Conservation (phyloP, 2,113 vertebrate species). For the Choloepus hoffmanni region DNA sequence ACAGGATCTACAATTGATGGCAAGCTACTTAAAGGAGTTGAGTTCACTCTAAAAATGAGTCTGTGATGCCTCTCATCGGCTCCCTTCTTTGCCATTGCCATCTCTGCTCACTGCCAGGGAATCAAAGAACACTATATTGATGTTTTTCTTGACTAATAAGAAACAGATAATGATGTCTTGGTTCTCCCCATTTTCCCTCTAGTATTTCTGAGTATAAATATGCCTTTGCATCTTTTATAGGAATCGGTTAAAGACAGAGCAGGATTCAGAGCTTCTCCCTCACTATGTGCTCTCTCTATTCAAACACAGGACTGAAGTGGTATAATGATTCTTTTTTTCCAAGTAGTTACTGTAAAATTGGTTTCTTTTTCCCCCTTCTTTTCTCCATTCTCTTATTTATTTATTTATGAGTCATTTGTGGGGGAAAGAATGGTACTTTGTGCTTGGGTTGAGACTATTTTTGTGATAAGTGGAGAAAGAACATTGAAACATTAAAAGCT, state of each 20-base stretch:
- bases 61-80: not conserved
- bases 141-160: conserved; percentile 29
- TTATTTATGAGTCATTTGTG: not conserved
- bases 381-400: not conserved
- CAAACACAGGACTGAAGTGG: not conserved
- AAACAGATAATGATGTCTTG: not conserved
- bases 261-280: not conserved
- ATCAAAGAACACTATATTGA: conserved; percentile 73
- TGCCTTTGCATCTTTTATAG: not conserved
- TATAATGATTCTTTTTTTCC: not conserved
- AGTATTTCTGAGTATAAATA: not conserved
- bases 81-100: not conserved
- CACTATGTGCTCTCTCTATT: not conserved
- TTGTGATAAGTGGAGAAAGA: conserved; percentile 4
- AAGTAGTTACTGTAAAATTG: not conserved
- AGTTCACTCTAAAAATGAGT: conserved; percentile 60
- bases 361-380: conserved; percentile 44
- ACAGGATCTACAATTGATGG: conserved; percentile 40
- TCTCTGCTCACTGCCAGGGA: conserved; percentile 15
- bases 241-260: not conserved
- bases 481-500: not conserved
- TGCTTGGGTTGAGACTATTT: conserved; percentile 4
- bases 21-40: conserved; percentile 7
- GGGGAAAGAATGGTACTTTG: not conserved
- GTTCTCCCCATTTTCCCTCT: not conserved